A percentile compares a stretch with the other conserved stretches of the same genome.
These are phyloP conservation scores for Ephestia elutella DNA, from an alignment of 1,140 invertebrate species.

Conservation along the genomic window DNA sequence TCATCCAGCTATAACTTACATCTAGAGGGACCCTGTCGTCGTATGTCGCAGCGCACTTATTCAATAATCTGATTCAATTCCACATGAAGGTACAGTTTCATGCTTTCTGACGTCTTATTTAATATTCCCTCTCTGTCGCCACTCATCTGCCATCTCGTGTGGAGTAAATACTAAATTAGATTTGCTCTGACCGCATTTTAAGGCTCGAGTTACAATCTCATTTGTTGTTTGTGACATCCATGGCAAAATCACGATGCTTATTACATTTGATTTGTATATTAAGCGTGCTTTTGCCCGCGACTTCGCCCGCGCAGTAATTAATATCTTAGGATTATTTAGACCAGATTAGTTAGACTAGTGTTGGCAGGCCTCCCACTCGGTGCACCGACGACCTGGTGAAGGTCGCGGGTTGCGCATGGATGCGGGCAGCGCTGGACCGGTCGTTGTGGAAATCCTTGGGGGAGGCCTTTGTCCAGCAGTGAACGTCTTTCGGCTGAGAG, in stretches of 20 bases:
- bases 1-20: neutral
- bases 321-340: too few species aligned
- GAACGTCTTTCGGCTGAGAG: too few species aligned
- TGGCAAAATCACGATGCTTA: neutral
- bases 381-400: too few species aligned
- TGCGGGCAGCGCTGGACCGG: too few species aligned
- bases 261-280: too few species aligned
- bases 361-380: too few species aligned
- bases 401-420: too few species aligned
- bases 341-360: too few species aligned
- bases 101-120: slow-evolving; percentile 55
- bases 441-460: too few species aligned
- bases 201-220: neutral
- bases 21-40: slow-evolving; percentile 21
- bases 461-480: too few species aligned
- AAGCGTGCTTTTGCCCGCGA: too few species aligned
- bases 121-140: slow-evolving; percentile 48
- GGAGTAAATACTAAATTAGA: slow-evolving; percentile 26
- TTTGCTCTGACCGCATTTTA: slow-evolving; percentile 7
- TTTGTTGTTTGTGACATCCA: neutral
- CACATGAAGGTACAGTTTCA: slow-evolving; percentile 54
- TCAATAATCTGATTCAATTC: slow-evolving; percentile 64
- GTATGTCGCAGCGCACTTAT: slow-evolving; percentile 51
- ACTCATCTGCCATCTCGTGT: slow-evolving; percentile 20
- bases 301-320: too few species aligned